Evolutionary conservation across 2,888 invertebrate genomes (phyloP), one percentile per base, ranked within the genome.

Genomic region (Scaptomyza tumidula): DNA sequence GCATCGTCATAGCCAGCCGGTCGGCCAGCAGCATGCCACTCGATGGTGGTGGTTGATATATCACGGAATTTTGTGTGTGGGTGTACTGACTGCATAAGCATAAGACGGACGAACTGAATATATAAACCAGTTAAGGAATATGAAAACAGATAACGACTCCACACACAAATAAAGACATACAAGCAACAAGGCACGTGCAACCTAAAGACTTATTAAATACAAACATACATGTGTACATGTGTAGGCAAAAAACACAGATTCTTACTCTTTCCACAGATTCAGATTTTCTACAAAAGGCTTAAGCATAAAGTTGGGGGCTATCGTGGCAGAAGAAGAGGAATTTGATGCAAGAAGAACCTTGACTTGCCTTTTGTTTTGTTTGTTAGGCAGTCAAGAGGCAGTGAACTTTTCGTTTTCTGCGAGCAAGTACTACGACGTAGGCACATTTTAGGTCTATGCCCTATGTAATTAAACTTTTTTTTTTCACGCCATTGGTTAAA

Each of bases 1-100:
- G 50, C 44, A 67, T 58, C 64, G 59, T 53, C 54, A 56, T 55
- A 81, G 68, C 71, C 59, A 7, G 14, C 39, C 33, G 13, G 68
- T 69, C 59, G 13, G 9, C 39, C 19, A 4, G 33, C 33, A n/a
- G 65, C 64, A 80, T 80, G 74, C 85, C 80, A 64, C 69, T 84
- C 65, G 86, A 84, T 87, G 78, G 89, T 81, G 69, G 67, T 78
- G 78, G 70, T 78, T 89, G 88, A 89, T 85, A 85, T 82, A 85
- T 82, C 86, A 79, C 65, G 80, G 86, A 89, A 89, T 89, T 89
- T 89, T 89, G 79, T 88, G 88, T 89, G 84, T 85, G 89, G 84
- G 84, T 87, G 84, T 79, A 89, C 68, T 78, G 71, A 85, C 65
- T 75, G 68, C 71, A 74, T 49, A 83, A 63, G 72, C 67, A 41